phyloP scores from a whole-genome alignment of 2,888 invertebrate species.

The Lasioglossum leucozonium region DNA sequence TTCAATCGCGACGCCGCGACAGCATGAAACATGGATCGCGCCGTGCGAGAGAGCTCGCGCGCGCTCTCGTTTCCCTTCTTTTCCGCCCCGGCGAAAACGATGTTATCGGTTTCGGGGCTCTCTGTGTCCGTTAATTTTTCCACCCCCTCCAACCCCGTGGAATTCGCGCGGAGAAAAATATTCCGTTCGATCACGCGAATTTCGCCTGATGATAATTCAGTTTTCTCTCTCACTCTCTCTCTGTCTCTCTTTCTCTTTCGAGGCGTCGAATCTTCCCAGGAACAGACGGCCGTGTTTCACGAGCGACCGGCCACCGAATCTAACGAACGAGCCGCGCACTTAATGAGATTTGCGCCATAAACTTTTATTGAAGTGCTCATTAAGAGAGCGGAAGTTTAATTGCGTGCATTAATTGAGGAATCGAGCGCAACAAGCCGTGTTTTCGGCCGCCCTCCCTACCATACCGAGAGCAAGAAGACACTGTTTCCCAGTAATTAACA shows the following conservation, averaged over 20 bases:
- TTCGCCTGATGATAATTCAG: slow-evolving; percentile 31
- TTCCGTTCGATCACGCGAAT: slow-evolving; percentile 12
- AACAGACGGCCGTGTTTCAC: slow-evolving; percentile 22
- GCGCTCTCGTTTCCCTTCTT: neutral
- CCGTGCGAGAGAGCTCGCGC: neutral
- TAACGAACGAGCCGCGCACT: slow-evolving; percentile 41
- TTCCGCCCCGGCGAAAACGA: neutral
- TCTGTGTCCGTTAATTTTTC: slow-evolving; percentile 16
- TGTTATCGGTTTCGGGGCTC: slow-evolving; percentile 8
- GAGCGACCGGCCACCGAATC: neutral
- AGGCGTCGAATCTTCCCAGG: slow-evolving; percentile 1
- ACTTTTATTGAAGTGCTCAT: slow-evolving; percentile 54
- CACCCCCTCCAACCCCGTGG: neutral
- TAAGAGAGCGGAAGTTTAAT: slow-evolving; percentile 57
- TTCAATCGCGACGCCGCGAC: slow-evolving; percentile 7
- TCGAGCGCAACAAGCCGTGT: slow-evolving; percentile 39
- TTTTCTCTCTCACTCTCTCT: neutral
- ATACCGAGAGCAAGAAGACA: neutral
- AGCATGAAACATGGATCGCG: neutral
- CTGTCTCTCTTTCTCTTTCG: neutral
- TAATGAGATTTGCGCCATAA: slow-evolving; percentile 52
- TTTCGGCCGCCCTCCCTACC: neutral
- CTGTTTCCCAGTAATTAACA: slow-evolving; percentile 42
- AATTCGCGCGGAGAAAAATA: slow-evolving; percentile 19
- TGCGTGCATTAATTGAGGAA: slow-evolving; percentile 54